Percentiles rank a stretch among this genome's conserved stretches.
These are phyloP conservation scores for Dryobates pubescens DNA, from an alignment of 2,797 vertebrate genomes.

Conservation along the genomic window DNA sequence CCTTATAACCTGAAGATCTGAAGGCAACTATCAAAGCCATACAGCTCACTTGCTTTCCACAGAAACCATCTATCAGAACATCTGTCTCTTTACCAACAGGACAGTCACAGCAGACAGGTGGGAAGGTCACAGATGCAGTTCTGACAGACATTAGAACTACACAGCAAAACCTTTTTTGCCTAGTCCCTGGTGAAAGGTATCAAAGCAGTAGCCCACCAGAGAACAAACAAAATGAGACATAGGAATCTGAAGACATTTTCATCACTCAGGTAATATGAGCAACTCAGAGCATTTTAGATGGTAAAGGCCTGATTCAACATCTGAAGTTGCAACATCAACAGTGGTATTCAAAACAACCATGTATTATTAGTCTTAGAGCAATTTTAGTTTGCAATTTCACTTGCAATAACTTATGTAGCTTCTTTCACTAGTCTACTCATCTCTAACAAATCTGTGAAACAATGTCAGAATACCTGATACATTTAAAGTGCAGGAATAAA, in stretches of 20 bases:
- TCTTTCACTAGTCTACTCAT: not conserved
- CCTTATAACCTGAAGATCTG: not conserved
- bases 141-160: not conserved
- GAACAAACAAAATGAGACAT: not conserved
- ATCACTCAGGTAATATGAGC: not conserved
- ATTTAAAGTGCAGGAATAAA: not conserved
- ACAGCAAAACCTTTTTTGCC: not conserved
- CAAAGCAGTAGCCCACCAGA: not conserved
- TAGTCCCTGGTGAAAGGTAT: not conserved
- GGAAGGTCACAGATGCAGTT: not conserved
- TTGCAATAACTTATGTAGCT: not conserved
- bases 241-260: not conserved
- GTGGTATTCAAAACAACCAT: not conserved
- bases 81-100: not conserved
- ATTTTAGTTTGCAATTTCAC: not conserved
- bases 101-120: not conserved
- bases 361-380: accelerated
- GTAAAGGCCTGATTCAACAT: not conserved
- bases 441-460: not conserved
- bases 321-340: not conserved
- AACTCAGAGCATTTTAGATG: not conserved
- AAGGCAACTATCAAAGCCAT: not conserved
- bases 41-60: not conserved
- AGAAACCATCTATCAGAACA: not conserved
- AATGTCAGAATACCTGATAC: not conserved